Base-by-base conservation (phyloP, 2,797 vertebrate genomes). In the Coregonus suidteri region DNA sequence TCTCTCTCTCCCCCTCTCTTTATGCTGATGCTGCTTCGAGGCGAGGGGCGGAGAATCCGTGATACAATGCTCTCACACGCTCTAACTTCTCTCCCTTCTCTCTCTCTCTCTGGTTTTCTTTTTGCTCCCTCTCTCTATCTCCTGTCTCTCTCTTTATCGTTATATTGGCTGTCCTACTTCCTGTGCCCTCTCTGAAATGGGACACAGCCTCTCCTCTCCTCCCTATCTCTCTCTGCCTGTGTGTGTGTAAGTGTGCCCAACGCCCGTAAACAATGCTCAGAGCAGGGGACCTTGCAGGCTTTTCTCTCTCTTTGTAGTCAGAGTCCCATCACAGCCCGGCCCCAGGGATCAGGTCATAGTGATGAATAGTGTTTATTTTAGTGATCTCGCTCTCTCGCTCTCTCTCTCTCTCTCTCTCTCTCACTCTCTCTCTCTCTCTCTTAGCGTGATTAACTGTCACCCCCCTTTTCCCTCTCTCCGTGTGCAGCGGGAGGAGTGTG, bases 11-110 rank as follows among this genome's bases (percentile, higher is more conserved):
- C 56, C 69, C 64, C 79, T 82, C 84, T 84, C 52, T 52, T 70
- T 13, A 20, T 93, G 91, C 84, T 79, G 77, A 88, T 90, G 89
- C 89, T 90, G 89, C 92, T 93, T 90, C 89, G 90, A 89, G 88
- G 75, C 85, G 35, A 92, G 88, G 93, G 92, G 90, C 90, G 89
- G 92, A 82, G 90, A 89, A 83, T 85, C 5, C 77, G 85, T 75
- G 71, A 85, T 77, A 88, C 90, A 90, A 77, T 85, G 82, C 84
- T 77, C 80, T 7, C 37, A 6, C 37, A 6, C 37, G 7, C 37
- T 9, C 7, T 4, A 34, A 0, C 37, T 41, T 41, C 37, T 41
- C 37, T 41, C 37, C 37, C 37, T 37, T 37, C 37, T 37, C 37
- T 41, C 37, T 47, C 41, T 47, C 41, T 9, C 41, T 47, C 41